Conservation (phyloP, 1,140 invertebrate species). For the Drosophila subobscura region DNA sequence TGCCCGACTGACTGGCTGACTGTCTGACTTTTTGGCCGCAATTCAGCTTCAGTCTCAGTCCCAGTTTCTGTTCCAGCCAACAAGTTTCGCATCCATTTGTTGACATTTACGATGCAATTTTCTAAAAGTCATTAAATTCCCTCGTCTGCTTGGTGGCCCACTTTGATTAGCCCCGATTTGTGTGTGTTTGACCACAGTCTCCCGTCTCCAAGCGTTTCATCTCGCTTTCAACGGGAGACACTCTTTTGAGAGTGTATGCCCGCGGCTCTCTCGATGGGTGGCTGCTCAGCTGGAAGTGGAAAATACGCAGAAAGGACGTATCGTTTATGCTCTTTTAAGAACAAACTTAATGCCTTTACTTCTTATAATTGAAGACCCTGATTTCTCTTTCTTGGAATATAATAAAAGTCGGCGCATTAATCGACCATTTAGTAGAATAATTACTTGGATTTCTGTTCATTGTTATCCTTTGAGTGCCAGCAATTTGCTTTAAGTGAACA, state of each 20-base stretch:
- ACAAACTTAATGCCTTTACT: neutral
- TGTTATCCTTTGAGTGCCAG: neutral
- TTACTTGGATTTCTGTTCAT: constrained; percentile 7
- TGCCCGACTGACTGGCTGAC: neutral
- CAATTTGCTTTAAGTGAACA: constrained; percentile 7
- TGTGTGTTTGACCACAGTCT: constrained; percentile 27
- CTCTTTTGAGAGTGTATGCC: constrained; percentile 20
- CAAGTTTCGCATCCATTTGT: constrained; percentile 60
- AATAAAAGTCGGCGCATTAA: no score
- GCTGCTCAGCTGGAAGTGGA: constrained; percentile 23
- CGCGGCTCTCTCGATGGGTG: constrained; percentile 30
- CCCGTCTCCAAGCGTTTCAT: neutral
- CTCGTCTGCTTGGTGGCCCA: constrained; percentile 43
- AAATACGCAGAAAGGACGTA: neutral
- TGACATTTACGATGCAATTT: constrained; percentile 76
- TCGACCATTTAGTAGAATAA: neutral
- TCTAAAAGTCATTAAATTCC: constrained; percentile 64
- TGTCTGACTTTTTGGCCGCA: constrained; percentile 32
- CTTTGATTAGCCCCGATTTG: constrained; percentile 74
- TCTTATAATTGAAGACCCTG: neutral
- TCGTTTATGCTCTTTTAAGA: neutral
- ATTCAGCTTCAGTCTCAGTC: constrained; percentile 6
- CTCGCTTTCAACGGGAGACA: constrained; percentile 16
- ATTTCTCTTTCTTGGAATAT: neutral
- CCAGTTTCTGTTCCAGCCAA: constrained; percentile 7